Conservation (phyloP, 2,888 invertebrate species). For the Phytoseiulus persimilis region DNA sequence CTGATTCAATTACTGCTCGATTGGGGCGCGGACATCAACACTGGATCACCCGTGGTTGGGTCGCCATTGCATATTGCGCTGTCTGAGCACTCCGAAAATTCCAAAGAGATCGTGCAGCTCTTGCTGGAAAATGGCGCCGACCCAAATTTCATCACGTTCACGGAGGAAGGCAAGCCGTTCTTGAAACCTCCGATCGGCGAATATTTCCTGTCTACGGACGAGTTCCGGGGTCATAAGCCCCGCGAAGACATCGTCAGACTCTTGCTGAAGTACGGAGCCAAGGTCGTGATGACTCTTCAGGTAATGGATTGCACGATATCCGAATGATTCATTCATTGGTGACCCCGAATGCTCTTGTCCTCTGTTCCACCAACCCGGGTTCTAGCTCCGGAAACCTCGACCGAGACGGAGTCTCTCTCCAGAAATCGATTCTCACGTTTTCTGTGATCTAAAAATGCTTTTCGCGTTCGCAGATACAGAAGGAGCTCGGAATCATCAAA, state of each 20-base stretch:
- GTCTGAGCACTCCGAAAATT: slow-evolving; percentile 62
- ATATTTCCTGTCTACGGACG: slow-evolving; percentile 58
- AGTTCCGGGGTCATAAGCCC: slow-evolving; percentile 60
- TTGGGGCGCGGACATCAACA: slow-evolving; percentile 67
- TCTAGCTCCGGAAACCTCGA: too few relatives aligned
- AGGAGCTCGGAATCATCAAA: slow-evolving; percentile 72
- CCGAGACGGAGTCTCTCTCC: too few relatives aligned
- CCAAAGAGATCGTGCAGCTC: slow-evolving; percentile 50
- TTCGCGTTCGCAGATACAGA: slow-evolving; percentile 59
- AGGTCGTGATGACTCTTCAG: slow-evolving; percentile 48
- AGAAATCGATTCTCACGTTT: too few relatives aligned
- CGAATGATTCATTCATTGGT: slow-evolving; percentile 42
- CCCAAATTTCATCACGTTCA: slow-evolving; percentile 61
- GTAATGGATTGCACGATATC: slow-evolving; percentile 52
- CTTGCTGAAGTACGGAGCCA: slow-evolving; percentile 66
- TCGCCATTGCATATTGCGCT: slow-evolving; percentile 68
- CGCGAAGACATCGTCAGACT: slow-evolving; percentile 61
- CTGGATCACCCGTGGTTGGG: slow-evolving; percentile 70
- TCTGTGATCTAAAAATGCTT: too few relatives aligned
- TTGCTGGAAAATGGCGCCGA: slow-evolving; percentile 53
- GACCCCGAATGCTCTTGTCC: background rate
- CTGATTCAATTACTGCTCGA: slow-evolving; percentile 56
- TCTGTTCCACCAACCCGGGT: too few relatives aligned
- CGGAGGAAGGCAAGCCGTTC: slow-evolving; percentile 60
- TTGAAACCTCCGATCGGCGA: slow-evolving; percentile 71